These are phyloP conservation scores for Podarcis raffonei DNA, from an alignment of 2,113 vertebrate species.

Conservation along the genomic window DNA sequence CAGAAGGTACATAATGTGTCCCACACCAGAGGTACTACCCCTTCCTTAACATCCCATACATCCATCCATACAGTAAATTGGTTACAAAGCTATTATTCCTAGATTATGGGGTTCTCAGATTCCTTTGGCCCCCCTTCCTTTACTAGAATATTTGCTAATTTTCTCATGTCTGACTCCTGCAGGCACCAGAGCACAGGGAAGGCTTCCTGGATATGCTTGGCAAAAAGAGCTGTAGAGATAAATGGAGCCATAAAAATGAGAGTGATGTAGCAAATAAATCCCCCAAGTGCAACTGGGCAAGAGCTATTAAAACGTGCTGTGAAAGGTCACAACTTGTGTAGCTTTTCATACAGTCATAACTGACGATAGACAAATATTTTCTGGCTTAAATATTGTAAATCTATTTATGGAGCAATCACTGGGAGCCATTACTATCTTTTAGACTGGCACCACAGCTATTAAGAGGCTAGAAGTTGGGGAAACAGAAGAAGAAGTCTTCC, in stretches of 20 bases:
- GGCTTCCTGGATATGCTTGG: not conserved
- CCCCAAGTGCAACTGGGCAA: fast-evolving
- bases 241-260: not conserved
- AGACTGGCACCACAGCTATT: not conserved
- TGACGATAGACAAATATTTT: fast-evolving
- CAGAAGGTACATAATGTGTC: too few relatives aligned
- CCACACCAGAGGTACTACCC: too few relatives aligned
- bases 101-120: not conserved
- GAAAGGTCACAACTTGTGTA: not conserved
- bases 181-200: not conserved
- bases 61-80: not conserved
- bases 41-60: too few relatives aligned
- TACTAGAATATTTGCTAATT: not conserved
- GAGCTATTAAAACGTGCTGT: not conserved
- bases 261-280: not conserved
- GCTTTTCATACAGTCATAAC: not conserved
- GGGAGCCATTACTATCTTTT: not conserved
- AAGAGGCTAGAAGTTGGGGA: not conserved
- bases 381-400: not conserved
- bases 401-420: not conserved
- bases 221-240: fast-evolving
- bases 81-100: not conserved
- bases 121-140: not conserved
- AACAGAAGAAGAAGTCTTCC: not conserved
- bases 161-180: not conserved